Base-by-base conservation (phyloP, 1,140 invertebrate genomes). In the Vanessa atalanta region DNA sequence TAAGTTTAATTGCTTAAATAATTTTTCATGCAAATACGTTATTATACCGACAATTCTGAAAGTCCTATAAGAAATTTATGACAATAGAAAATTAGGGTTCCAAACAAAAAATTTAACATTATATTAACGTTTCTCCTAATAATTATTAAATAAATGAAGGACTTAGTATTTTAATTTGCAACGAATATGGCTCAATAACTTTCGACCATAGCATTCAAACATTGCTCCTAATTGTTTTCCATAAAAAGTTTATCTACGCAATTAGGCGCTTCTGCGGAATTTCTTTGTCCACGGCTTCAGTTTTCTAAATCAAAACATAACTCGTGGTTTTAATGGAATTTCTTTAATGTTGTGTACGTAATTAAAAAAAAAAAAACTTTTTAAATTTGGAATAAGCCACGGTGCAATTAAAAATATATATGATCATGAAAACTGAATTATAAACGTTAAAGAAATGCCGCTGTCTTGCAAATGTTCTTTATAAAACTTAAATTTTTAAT, bases 201-300 rank as follows among this genome's bases (percentile, higher is more conserved):
- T 57, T 57, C 20, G 12, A 16, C n/a, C 20, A 53, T 20, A n/a
- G 50, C 50, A 53, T 16, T 53, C 50, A 53, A 53, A 53, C 50
- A 53, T 53, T 53, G 50, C 50, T 53, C 15, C 16, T 53, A 23
- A 57, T 57, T 57, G 53, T 57, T 57, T 57, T 23, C 53, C 16
- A 57, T 57, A 23, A 57, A 57, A 57, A 57, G 16, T 57, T 57
- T 57, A 57, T 57, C 11, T 57, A 57, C 53, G 53, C 11, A 57
- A 57, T 57, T 57, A 57, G 26, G 53, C 20, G 20, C 12, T 57
- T 23, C 53, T 11, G 20, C 20, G 23, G 15, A 23, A 57, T 57
- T 57, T 57, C 16, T 26, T 23, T 57, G 23, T 57, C 53, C n/a
- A n/a, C 26, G 53, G 53, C 53, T 57, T 57, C 53, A 57, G 20